A percentile compares a stretch with the other conserved stretches of the same genome.
Conservation (phyloP, 1,140 invertebrate genomes). For the Micrasema longulum region DNA sequence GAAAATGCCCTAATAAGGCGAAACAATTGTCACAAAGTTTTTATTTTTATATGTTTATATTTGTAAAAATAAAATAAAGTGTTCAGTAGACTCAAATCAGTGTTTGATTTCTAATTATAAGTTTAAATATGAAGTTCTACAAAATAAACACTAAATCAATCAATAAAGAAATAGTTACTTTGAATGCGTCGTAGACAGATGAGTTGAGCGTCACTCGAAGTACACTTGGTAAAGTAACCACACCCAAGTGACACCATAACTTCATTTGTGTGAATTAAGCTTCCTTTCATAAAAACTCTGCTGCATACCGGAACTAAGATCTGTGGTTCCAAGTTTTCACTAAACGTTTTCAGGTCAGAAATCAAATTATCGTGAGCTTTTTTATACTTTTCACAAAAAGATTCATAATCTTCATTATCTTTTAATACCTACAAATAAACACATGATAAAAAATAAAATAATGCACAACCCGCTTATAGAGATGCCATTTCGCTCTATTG, state of each 20-base stretch:
- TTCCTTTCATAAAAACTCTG: constrained; percentile 76
- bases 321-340: constrained; percentile 63
- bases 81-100: too few species aligned
- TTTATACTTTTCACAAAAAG: constrained; percentile 62
- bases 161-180: constrained; percentile 68
- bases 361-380: constrained; percentile 57
- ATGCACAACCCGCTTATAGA: too few species aligned
- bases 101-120: too few species aligned
- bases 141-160: too few species aligned
- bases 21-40: too few species aligned
- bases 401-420: constrained; percentile 60
- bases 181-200: constrained; percentile 74
- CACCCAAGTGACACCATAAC: constrained; percentile 78
- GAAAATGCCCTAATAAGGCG: too few species aligned
- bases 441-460: not conserved
- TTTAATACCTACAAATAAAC: constrained; percentile 57
- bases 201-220: constrained; percentile 72
- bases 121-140: too few species aligned
- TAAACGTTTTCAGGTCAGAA: constrained; percentile 58
- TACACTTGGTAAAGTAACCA: constrained; percentile 80
- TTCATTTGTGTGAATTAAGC: constrained; percentile 81
- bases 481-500: too few species aligned
- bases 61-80: too few species aligned
- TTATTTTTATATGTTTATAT: too few species aligned
- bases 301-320: constrained; percentile 76